Percentiles rank a stretch among this genome's conserved stretches.
These are phyloP conservation scores for Mus musculus DNA, from an alignment of 2,113 vertebrate genomes.

Conservation along the genomic window GRCm39 chr5:64078501-64079000, in stretches of 20 bases:
- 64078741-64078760: neutral
- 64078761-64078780: neutral
- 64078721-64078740: no score
- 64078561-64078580: neutral
- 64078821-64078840: neutral
- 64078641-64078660: neutral
- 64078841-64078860: neutral
- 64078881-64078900: neutral
- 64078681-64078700: neutral
- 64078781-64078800: neutral
- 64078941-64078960: neutral
- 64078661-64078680: neutral
- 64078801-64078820: neutral
- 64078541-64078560: neutral
- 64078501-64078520: slow-evolving; percentile 38
- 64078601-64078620: neutral
- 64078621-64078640: no score
- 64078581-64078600: neutral
- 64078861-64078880: neutral
- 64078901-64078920: neutral
- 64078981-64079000: neutral
- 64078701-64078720: neutral
- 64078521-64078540: neutral
- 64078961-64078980: neutral
- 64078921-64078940: neutral